Conservation (phyloP, 2,113 vertebrate genomes). For the Pseudolaguvia tuberculata region DNA sequence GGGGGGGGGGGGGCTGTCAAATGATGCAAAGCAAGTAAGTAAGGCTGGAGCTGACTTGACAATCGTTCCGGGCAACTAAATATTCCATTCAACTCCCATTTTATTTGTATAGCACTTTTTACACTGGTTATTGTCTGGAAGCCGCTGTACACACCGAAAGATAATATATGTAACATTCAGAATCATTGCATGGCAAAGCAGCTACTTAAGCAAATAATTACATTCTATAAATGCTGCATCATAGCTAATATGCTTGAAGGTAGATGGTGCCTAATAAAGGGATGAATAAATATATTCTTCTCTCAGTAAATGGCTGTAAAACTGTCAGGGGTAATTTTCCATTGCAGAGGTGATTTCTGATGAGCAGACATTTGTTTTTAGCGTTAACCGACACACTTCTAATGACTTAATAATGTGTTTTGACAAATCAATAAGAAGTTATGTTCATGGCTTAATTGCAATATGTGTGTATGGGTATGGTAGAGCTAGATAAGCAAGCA, state of each 20-base stretch:
- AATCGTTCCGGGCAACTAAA: neutral
- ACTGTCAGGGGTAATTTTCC: neutral
- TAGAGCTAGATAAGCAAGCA: slow-evolving; percentile 11
- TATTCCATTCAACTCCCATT: too few relatives aligned
- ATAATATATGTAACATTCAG: too few relatives aligned
- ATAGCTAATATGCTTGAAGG: neutral
- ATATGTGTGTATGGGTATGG: neutral
- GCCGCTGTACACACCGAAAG: too few relatives aligned
- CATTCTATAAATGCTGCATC: neutral
- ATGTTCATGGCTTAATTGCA: slow-evolving; percentile 8
- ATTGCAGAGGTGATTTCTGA: slow-evolving; percentile 15
- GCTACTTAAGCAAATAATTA: neutral
- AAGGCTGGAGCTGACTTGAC: neutral
- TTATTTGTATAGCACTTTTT: too few relatives aligned
- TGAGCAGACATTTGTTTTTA: neutral
- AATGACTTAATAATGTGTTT: slow-evolving; percentile 29
- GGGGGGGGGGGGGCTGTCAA: too few relatives aligned
- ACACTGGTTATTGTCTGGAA: too few relatives aligned
- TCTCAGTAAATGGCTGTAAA: neutral
- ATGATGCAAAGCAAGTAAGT: neutral
- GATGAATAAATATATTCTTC: neutral
- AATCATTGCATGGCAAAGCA: neutral
- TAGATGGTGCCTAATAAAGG: neutral
- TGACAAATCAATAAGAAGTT: slow-evolving; percentile 21
- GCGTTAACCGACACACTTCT: neutral